Evolutionary conservation across 2,888 invertebrate species (phyloP).

Genomic region (Drosophila maculinotata): DNA sequence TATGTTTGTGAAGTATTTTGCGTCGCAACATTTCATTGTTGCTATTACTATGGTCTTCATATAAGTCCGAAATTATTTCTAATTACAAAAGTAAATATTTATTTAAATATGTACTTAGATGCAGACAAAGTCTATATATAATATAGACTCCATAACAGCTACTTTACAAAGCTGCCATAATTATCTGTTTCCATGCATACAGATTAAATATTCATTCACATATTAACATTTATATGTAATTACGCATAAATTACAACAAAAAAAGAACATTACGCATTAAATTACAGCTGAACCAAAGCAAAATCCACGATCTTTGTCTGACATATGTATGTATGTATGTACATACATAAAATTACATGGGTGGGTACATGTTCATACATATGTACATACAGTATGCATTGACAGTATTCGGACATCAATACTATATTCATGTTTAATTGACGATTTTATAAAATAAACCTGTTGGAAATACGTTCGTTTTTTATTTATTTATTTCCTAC

Average conservation of each 20-base stretch:
- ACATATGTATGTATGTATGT: background rate
- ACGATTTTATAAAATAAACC: background rate
- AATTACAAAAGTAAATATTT: background rate
- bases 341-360: no score
- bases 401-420: conserved; percentile 1
- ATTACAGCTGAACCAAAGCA: conserved; percentile 6
- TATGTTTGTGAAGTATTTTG: conserved; percentile 1
- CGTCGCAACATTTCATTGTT: conserved; percentile 4
- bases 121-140: no score
- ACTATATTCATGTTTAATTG: no score
- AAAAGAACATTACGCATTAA: conserved; percentile 10
- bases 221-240: conserved; percentile 4
- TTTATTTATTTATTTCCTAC: no score
- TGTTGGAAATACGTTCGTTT: no score
- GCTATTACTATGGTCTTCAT: background rate
- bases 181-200: background rate
- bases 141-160: no score
- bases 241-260: conserved; percentile 31
- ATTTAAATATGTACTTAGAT: background rate
- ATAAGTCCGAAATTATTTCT: no score
- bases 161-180: conserved; percentile 2
- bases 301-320: conserved; percentile 12
- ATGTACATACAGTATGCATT: conserved; percentile 2
- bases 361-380: no score
- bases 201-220: conserved; percentile 14